Percentiles rank a stretch among this genome's conserved stretches.
phyloP scores from a whole-genome alignment of 2,888 invertebrate genomes.

The Ectropis crepuscularia region DNA sequence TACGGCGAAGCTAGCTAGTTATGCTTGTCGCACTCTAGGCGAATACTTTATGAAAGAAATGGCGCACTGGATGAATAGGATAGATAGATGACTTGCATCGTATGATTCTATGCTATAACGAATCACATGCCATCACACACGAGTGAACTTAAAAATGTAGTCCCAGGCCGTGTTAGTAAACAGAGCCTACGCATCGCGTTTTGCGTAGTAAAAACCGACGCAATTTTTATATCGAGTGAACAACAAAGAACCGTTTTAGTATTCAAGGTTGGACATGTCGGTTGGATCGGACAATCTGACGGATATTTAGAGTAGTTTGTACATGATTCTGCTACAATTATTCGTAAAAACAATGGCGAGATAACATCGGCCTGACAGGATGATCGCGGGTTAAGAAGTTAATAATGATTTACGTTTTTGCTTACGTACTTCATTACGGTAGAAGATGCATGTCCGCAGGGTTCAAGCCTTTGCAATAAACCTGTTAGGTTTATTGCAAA shows the following conservation, averaged over 20 bases:
- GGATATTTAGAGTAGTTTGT: constrained; percentile 30
- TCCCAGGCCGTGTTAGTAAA: constrained; percentile 66
- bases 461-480: constrained; percentile 4
- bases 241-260: constrained; percentile 41
- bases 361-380: constrained; percentile 47
- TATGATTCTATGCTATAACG: no score
- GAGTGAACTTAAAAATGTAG: constrained; percentile 43
- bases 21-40: no score
- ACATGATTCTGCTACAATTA: constrained; percentile 44
- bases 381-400: constrained; percentile 44
- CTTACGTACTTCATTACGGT: neutral
- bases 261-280: constrained; percentile 42
- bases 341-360: constrained; percentile 47
- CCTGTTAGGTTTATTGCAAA: neutral
- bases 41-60: no score
- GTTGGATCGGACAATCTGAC: constrained; percentile 33
- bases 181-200: constrained; percentile 56
- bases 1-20: no score
- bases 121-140: no score
- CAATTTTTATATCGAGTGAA: constrained; percentile 26
- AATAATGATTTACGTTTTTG: constrained; percentile 39
- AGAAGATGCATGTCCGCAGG: neutral
- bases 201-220: constrained; percentile 44
- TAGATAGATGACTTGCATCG: no score
- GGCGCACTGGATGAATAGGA: no score